Evolutionary conservation across 2,888 invertebrate species (phyloP).

Genomic region (Calliphora vomitoria): DNA sequence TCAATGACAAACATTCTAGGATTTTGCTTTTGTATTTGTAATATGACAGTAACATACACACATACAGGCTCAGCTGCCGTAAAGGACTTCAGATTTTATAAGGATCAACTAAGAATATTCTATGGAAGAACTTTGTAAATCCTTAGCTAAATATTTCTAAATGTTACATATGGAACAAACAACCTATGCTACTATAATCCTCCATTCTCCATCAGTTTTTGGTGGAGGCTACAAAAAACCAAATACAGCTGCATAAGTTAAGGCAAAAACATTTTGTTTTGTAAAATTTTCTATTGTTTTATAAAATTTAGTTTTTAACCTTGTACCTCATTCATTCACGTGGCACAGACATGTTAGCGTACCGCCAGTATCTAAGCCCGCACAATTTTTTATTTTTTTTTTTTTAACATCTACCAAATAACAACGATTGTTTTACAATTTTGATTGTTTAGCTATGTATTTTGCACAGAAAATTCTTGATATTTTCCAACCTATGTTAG

Average conservation of each 20-base stretch:
- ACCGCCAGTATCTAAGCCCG: slow-evolving; percentile 1
- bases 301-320: slow-evolving; percentile 44
- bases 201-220: too few species aligned
- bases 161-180: too few species aligned
- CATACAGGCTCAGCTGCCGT: too few species aligned
- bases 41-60: too few species aligned
- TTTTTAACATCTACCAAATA: not conserved
- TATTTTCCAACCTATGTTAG: slow-evolving; percentile 6
- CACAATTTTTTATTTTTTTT: not conserved
- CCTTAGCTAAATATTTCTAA: too few species aligned
- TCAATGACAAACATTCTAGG: too few species aligned
- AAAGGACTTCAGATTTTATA: too few species aligned
- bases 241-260: slow-evolving; percentile 5
- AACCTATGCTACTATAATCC: too few species aligned
- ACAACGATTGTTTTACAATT: slow-evolving; percentile 56
- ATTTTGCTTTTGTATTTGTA: too few species aligned
- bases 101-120: too few species aligned
- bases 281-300: slow-evolving; percentile 17
- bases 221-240: not conserved
- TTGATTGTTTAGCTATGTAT: slow-evolving; percentile 48
- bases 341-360: not conserved
- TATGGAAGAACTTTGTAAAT: too few species aligned
- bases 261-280: slow-evolving; percentile 6
- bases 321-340: slow-evolving; percentile 27
- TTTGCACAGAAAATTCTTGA: not conserved